Base-by-base conservation (phyloP, 2,888 invertebrate genomes). In the Chironomus tentans region DNA sequence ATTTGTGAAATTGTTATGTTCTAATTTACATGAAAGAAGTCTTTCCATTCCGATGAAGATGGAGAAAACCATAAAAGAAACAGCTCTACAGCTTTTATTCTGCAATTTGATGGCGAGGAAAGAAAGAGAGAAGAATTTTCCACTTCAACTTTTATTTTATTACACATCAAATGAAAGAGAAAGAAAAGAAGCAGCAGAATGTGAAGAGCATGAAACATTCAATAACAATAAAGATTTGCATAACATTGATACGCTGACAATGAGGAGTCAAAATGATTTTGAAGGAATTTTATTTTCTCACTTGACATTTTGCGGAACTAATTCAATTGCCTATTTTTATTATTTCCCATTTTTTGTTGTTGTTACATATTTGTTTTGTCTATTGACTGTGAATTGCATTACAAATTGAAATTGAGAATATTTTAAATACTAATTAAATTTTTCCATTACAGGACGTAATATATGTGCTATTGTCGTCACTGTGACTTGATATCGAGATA, bases 211-310 rank as follows among this genome's bases (percentile, higher is more conserved):
- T 72, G 48, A 72, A 72, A 72, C 72, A 72, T 50, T 50, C 72
- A 72, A 72, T 72, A 72, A 61, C 50, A 72, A 50, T 71, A 56
- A 62, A 72, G 61, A 72, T 72, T 72, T 72, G 62, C 72, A 72
- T 72, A 72, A 72, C 24, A 72, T 72, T 72, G 72, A 72, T 65
- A 65, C 22, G 13, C 21, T 21, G 38, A 38, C 38, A 38, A 38
- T 38, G 38, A 38, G 38, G 18, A 56, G 56, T 56, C 56, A 56
- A 15, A 56, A 56, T 56, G n/a, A 15, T 56, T 56, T 56, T 38
- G 38, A 38, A 38, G 38, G 38, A 38, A 38, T 38, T 38, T 18
- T 18, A 56, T 22, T 65, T 22, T 13, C 65, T 65, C 24, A 24
- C 65, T 65, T 65, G 21, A 21, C 65, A 65, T 24, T 24, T 65